Evolutionary conservation across 2,113 vertebrate genomes (phyloP).

Genomic region (Odontesthes bonariensis): DNA sequence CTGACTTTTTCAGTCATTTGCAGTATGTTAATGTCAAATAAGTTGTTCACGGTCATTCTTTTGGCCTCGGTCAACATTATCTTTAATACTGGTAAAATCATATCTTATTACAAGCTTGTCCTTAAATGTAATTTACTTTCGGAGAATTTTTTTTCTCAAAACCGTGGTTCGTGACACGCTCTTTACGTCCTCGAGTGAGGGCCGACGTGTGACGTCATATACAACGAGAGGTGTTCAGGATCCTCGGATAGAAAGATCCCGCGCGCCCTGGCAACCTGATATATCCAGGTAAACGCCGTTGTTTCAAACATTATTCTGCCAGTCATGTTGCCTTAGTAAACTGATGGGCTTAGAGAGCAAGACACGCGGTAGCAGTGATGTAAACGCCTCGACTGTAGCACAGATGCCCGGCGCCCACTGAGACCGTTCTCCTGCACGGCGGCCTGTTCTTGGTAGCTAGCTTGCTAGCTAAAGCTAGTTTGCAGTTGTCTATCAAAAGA

Average conservation of each 20-base stretch:
- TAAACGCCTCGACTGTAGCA: slow-evolving; percentile 42
- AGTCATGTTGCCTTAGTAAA: slow-evolving; percentile 47
- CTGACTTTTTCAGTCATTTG: too few species aligned
- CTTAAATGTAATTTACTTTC: too few species aligned
- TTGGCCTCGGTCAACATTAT: too few species aligned
- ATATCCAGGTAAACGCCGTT: slow-evolving; percentile 81
- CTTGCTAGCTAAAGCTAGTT: slow-evolving; percentile 75
- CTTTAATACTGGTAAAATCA: too few species aligned
- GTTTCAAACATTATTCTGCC: slow-evolving; percentile 54
- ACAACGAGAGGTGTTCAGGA: slow-evolving; percentile 86
- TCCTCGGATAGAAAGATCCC: slow-evolving; percentile 86
- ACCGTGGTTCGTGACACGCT: slow-evolving; percentile 19
- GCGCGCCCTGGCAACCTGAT: slow-evolving; percentile 84
- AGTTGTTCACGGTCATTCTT: too few species aligned
- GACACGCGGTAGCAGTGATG: slow-evolving; percentile 33
- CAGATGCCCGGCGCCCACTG: slow-evolving; percentile 74
- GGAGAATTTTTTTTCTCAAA: background rate
- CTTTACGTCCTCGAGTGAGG: slow-evolving; percentile 70
- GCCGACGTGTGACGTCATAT: slow-evolving; percentile 82
- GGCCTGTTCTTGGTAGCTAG: slow-evolving; percentile 75
- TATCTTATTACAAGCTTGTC: too few species aligned
- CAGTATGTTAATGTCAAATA: too few species aligned
- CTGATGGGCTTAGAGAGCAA: slow-evolving; percentile 23
- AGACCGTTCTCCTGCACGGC: slow-evolving; percentile 70
- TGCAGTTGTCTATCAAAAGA: slow-evolving; percentile 73